These are phyloP conservation scores for Tychaedon coryphoeus DNA, from an alignment of 2,113 vertebrate species.

Conservation along the genomic window DNA sequence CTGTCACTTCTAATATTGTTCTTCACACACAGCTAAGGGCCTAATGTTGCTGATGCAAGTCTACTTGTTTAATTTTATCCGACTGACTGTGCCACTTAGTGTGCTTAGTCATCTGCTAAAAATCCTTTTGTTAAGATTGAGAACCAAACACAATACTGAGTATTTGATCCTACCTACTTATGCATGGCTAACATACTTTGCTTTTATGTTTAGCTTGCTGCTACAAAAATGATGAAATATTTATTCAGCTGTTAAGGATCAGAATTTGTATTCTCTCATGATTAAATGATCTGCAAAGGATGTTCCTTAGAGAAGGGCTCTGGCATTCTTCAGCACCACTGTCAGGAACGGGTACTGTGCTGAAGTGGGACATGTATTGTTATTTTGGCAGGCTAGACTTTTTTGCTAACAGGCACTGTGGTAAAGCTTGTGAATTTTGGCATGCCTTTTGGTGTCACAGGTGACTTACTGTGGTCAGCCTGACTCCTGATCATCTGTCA, in stretches of 20 bases:
- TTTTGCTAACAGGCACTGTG: background rate
- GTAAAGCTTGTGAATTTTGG: background rate
- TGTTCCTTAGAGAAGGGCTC: background rate
- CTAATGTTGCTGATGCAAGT: background rate
- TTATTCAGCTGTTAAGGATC: conserved; percentile 37
- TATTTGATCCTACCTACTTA: conserved; percentile 38
- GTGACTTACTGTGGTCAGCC: background rate
- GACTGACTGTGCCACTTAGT: background rate
- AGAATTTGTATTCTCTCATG: background rate
- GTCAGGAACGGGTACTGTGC: background rate
- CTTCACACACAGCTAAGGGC: background rate
- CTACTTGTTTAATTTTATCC: conserved; percentile 10
- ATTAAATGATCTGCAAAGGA: background rate
- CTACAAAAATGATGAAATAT: conserved; percentile 19
- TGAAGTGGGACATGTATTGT: background rate
- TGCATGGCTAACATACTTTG: background rate
- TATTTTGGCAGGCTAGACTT: background rate
- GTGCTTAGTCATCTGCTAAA: conserved; percentile 45
- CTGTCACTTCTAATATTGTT: background rate
- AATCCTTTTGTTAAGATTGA: conserved; percentile 19
- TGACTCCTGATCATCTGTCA: background rate
- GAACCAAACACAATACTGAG: background rate
- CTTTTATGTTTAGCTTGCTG: conserved; percentile 12
- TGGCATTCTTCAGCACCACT: background rate
- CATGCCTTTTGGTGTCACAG: background rate